phyloP scores from a whole-genome alignment of 2,113 vertebrate genomes.

The Neolamprologus caudopunctatus region DNA sequence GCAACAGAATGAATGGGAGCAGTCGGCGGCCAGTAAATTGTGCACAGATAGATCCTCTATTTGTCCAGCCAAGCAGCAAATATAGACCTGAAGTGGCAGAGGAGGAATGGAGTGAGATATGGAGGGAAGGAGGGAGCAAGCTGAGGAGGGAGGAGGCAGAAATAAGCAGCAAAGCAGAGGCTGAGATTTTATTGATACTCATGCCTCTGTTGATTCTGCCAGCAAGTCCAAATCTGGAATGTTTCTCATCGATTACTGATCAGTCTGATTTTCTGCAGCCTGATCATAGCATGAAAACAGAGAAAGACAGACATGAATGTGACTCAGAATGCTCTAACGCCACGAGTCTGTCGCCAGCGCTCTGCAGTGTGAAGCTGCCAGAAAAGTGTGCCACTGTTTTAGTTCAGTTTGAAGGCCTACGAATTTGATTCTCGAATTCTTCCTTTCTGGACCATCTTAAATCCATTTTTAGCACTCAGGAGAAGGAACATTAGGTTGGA shows the following conservation, averaged over 20 bases:
- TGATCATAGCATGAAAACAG: background rate
- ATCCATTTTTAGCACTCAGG: background rate
- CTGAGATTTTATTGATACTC: background rate
- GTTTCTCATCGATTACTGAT: background rate
- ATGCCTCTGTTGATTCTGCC: background rate
- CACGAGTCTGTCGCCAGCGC: background rate
- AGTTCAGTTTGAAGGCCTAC: background rate
- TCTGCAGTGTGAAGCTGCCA: background rate
- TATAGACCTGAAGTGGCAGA: slow-evolving; percentile 16
- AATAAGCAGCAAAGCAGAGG: background rate
- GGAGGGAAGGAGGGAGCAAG: background rate
- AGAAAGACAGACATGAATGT: background rate
- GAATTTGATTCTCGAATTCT: background rate
- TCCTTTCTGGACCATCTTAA: background rate
- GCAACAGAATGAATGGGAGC: background rate
- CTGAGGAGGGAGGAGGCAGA: background rate
- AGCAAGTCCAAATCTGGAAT: background rate
- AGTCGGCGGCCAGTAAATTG: background rate
- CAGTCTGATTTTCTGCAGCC: background rate
- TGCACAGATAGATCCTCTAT: slow-evolving; percentile 11
- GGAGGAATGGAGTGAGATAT: background rate
- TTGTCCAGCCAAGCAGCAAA: slow-evolving; percentile 33
- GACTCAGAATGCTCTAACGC: background rate
- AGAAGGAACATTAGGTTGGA: background rate
- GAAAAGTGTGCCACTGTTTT: background rate